Percentiles rank a stretch among this genome's conserved stretches.
phyloP scores from a whole-genome alignment of 2,888 invertebrate species.

The Latrodectus elegans region DNA sequence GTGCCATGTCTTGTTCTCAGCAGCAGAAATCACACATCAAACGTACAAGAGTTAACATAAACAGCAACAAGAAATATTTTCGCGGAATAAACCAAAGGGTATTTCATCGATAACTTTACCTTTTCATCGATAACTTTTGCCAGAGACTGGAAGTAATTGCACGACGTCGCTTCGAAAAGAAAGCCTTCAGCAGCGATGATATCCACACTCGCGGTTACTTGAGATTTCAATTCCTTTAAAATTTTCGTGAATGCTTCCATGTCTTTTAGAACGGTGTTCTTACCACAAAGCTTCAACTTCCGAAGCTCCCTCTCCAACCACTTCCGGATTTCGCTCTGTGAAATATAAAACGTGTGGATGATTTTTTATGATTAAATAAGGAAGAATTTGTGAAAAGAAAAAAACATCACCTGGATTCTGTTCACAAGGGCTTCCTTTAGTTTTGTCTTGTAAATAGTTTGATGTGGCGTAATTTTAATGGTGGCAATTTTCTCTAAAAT shows the following conservation, averaged over 20 bases:
- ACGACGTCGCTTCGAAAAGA: constrained; percentile 38
- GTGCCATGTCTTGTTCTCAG: too few species aligned
- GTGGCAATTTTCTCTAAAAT: constrained; percentile 59
- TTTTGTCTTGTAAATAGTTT: constrained; percentile 58
- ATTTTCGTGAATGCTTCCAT: constrained; percentile 32
- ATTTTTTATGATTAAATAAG: neutral
- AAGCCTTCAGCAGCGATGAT: constrained; percentile 15
- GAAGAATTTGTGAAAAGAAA: neutral
- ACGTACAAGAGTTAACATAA: too few species aligned
- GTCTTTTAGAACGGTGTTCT: constrained; percentile 42
- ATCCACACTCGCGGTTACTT: constrained; percentile 29
- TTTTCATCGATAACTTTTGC: constrained; percentile 40
- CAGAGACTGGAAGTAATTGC: constrained; percentile 38
- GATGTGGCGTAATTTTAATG: constrained; percentile 32
- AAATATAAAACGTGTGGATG: neutral
- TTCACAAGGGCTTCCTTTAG: constrained; percentile 16
- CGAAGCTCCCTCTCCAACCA: constrained; percentile 44
- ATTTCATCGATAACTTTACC: constrained; percentile 11
- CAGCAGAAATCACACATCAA: too few species aligned
- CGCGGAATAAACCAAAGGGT: neutral
- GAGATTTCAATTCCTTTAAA: constrained; percentile 31
- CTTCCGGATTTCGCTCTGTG: constrained; percentile 17
- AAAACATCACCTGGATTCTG: constrained; percentile 39
- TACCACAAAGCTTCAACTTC: constrained; percentile 40
- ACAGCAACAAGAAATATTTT: too few species aligned